Base-by-base conservation (phyloP, 1,140 invertebrate genomes). In the Penaeus chinensis region DNA sequence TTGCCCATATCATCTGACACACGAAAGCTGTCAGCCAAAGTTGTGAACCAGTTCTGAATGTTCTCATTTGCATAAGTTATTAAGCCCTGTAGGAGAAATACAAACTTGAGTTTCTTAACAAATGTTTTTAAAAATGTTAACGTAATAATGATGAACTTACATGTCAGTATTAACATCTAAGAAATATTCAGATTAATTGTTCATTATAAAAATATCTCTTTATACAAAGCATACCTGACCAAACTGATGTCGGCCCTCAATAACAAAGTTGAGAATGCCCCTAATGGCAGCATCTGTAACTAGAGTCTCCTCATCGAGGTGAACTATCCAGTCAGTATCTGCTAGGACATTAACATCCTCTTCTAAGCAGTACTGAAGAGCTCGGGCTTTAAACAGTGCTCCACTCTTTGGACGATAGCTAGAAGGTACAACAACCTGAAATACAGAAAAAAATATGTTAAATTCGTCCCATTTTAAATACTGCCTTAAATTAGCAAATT, bases 251-350 rank as follows among this genome's bases (percentile, higher is more conserved):
- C 82, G 97, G 0, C 98, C 98, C 93, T 99, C 97, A 71, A 96
- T 93, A 32, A 98, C 96, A 94, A 99, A 99, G 92, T 99, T 99
- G 22, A 99, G 93, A 90, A 99, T 97, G 19, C 98, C 98, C 63
- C 95, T 93, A 3, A 94, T 94, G 32, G 96, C 96, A 92, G 98
- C 98, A 91, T 98, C 96, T 7, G 98, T 99, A 1, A 99, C 93
- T 60, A 99, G 92, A 0, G 98, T 99, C 92, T 99, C 98, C 93
- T 99, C 98, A 92, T 99, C 98, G 24, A 99, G 93, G 93, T 99
- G 98, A 3, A 99, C 97, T 91, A 99, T 96, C 98, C 98, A 99
- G 92, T 99, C 98, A 89, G 94, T 95, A 91, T 98, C 97, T 27
- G 94, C 95, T 20, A 99, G 92, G 89, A 97, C 94, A 92, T 98